Percentiles rank a stretch among this genome's conserved stretches.
phyloP scores from a whole-genome alignment of 2,888 invertebrate genomes.

The Gandaritis pyraliata region DNA sequence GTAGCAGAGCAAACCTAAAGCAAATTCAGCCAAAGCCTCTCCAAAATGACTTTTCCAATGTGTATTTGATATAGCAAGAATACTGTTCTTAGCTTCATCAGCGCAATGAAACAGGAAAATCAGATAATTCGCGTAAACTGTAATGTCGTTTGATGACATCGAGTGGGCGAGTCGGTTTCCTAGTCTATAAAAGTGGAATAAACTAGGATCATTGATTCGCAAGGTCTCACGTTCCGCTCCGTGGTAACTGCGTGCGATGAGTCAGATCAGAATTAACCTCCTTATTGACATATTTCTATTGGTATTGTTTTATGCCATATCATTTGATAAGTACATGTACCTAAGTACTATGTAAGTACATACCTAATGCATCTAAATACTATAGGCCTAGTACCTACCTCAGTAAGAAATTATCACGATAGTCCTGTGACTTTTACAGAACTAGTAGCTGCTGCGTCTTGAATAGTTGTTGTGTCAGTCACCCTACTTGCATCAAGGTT shows the following conservation, averaged over 20 bases:
- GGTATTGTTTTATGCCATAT: background rate
- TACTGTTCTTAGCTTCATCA: constrained; percentile 1
- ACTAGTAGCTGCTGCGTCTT: constrained; percentile 2
- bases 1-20: background rate
- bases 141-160: constrained; percentile 43
- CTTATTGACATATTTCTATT: background rate
- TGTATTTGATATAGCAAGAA: no score
- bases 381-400: no score
- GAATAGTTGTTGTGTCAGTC: constrained; percentile 19
- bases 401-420: background rate
- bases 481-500: constrained; percentile 24
- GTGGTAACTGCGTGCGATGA: constrained; percentile 30
- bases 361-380: no score
- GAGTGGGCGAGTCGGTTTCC: constrained; percentile 48
- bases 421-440: constrained; percentile 11
- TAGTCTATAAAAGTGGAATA: constrained; percentile 46
- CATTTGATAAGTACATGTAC: no score
- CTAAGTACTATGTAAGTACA: no score
- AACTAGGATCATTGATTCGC: constrained; percentile 54
- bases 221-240: constrained; percentile 50
- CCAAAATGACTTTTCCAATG: no score
- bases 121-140: constrained; percentile 28
- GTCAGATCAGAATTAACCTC: constrained; percentile 14
- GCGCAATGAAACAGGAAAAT: no score
- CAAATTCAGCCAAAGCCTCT: background rate